These are phyloP conservation scores for Endomychus coccineus DNA, from an alignment of 2,888 invertebrate genomes.

Conservation along the genomic window DNA sequence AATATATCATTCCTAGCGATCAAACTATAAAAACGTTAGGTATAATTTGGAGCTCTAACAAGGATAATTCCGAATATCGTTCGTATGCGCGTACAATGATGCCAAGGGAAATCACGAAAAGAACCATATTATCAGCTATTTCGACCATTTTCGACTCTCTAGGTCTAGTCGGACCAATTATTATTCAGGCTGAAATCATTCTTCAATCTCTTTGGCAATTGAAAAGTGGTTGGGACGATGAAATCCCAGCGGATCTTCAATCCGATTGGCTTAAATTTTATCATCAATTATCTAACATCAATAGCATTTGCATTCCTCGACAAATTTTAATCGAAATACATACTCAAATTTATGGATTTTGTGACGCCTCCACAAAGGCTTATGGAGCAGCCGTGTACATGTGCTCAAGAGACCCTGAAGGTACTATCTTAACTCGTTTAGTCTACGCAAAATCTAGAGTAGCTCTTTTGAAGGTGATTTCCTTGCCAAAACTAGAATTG, in stretches of 20 bases:
- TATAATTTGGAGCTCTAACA: slow-evolving; percentile 11
- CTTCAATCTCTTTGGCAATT: slow-evolving; percentile 4
- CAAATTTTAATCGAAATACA: not conserved
- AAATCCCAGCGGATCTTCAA: not conserved
- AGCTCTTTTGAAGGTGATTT: no score
- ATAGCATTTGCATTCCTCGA: not conserved
- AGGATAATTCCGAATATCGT: slow-evolving; percentile 11
- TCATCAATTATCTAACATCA: not conserved
- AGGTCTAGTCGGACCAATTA: slow-evolving; percentile 7
- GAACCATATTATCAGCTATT: slow-evolving; percentile 8
- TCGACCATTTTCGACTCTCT: slow-evolving; percentile 14
- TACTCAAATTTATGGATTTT: not conserved
- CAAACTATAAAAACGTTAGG: slow-evolving; percentile 14
- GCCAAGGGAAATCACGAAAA: slow-evolving; percentile 5
- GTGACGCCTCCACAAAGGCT: slow-evolving; percentile 5
- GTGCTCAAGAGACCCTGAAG: no score
- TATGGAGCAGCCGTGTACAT: no score
- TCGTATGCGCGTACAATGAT: no score
- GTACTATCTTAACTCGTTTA: no score
- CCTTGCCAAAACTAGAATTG: no score
- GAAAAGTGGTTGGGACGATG: slow-evolving; percentile 4
- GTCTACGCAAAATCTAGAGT: no score
- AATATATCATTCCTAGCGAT: not conserved
- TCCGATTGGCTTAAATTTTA: not conserved
- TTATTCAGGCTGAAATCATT: slow-evolving; percentile 6